phyloP scores from a whole-genome alignment of 2,797 vertebrate genomes.

The Nannoperca obscura region DNA sequence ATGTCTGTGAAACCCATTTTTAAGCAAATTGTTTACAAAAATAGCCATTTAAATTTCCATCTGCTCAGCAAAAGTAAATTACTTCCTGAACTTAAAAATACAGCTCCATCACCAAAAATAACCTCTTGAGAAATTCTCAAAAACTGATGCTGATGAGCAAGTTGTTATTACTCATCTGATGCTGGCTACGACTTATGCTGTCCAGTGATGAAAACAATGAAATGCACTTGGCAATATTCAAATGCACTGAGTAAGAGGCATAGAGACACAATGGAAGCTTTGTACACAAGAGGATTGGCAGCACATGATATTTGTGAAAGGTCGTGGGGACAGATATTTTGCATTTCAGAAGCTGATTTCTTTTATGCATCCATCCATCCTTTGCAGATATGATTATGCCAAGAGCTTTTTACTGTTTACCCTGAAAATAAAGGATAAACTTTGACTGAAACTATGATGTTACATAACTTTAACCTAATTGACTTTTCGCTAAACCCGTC shows the following conservation, averaged over 20 bases:
- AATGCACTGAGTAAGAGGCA: neutral
- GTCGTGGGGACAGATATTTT: slow-evolving; percentile 3
- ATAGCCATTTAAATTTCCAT: slow-evolving; percentile 60
- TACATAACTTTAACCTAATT: neutral
- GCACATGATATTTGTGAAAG: slow-evolving; percentile 42
- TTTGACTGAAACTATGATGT: neutral
- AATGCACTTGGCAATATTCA: neutral
- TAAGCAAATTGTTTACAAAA: slow-evolving; percentile 36
- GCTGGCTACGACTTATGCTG: neutral
- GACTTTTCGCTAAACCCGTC: neutral
- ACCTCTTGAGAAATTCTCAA: slow-evolving; percentile 68
- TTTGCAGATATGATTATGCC: neutral
- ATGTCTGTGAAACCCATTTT: neutral
- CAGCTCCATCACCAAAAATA: slow-evolving; percentile 62
- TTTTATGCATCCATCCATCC: neutral
- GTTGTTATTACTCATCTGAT: slow-evolving; percentile 20
- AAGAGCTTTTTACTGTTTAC: neutral
- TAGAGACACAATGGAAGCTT: slow-evolving; percentile 7
- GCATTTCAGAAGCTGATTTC: slow-evolving; percentile 6
- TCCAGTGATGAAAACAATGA: slow-evolving; percentile 5
- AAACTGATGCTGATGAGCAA: neutral
- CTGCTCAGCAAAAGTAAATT: slow-evolving; percentile 21
- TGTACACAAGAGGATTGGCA: neutral
- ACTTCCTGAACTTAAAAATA: slow-evolving; percentile 53
- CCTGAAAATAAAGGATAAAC: neutral